Conservation (phyloP, 2,888 invertebrate genomes). For the Epirrita christyi region DNA sequence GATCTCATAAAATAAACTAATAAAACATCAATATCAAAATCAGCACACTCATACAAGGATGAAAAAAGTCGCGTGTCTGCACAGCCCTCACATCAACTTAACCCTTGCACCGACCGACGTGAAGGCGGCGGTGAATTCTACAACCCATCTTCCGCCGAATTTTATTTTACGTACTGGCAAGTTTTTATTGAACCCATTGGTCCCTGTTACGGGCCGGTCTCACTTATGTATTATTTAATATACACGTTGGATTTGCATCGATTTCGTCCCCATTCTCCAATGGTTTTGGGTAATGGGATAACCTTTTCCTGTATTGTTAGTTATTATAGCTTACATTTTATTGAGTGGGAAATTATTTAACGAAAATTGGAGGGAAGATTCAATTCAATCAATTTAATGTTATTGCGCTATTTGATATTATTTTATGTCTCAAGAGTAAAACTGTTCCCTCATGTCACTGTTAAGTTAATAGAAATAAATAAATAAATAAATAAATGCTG, state of each 20-base stretch:
- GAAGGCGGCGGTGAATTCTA: conserved; percentile 50
- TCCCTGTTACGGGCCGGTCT: conserved; percentile 39
- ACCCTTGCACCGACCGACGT: conserved; percentile 53
- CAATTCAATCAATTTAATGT: conserved; percentile 24
- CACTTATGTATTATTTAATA: conserved; percentile 80
- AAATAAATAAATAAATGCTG: too few species aligned
- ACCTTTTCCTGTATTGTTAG: conserved; percentile 56
- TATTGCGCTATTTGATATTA: conserved; percentile 16
- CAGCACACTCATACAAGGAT: conserved; percentile 12
- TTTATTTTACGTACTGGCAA: conserved; percentile 73
- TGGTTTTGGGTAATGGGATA: conserved; percentile 55
- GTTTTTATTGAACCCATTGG: conserved; percentile 63
- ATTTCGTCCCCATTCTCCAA: conserved; percentile 48
- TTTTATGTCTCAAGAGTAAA: conserved; percentile 12
- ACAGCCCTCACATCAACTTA: conserved; percentile 49
- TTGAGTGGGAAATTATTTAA: conserved; percentile 52
- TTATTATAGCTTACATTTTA: conserved; percentile 60
- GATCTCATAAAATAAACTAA: too few species aligned
- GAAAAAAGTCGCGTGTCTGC: conserved; percentile 30
- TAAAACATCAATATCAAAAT: too few species aligned
- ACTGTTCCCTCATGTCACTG: not conserved
- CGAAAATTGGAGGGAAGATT: conserved; percentile 11
- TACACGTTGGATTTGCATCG: conserved; percentile 71
- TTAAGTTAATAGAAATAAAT: too few species aligned
- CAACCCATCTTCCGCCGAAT: conserved; percentile 56